phyloP scores from a whole-genome alignment of 2,797 vertebrate species.

The Platalea minor region DNA sequence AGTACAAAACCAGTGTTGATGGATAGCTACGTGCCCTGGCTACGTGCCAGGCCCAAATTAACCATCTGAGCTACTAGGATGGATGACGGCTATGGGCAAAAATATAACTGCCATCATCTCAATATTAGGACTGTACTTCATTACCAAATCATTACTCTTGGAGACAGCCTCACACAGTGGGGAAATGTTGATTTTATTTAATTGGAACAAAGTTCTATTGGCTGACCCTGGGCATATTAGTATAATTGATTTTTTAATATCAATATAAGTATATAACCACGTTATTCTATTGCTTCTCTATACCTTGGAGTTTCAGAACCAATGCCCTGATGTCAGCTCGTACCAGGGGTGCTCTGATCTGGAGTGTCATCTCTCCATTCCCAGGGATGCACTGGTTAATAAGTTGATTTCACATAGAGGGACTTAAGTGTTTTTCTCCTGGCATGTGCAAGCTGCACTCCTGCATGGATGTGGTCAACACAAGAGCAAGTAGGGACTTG shows the following conservation, averaged over 20 bases:
- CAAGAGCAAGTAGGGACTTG: neutral
- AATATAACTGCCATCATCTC: neutral
- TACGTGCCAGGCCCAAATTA: neutral
- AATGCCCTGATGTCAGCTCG: neutral
- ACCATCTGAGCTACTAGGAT: neutral
- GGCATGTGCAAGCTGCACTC: neutral
- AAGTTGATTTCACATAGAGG: neutral
- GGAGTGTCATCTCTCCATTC: neutral
- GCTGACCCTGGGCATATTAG: neutral
- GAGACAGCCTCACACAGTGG: neutral
- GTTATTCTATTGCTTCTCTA: neutral
- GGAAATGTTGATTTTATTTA: conserved; percentile 16
- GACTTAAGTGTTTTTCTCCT: neutral
- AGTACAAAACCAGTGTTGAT: neutral
- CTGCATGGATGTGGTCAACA: neutral
- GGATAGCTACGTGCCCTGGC: neutral
- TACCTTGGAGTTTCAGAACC: neutral
- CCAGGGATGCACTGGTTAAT: neutral
- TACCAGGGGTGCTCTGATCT: neutral
- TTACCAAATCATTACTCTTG: neutral
- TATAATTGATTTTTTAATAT: conserved; percentile 3
- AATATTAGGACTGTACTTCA: neutral
- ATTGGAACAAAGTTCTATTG: neutral
- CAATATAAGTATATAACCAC: neutral
- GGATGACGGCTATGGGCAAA: neutral